Conservation (phyloP, 2,888 invertebrate genomes). For the Drosophila kuntzei region DNA sequence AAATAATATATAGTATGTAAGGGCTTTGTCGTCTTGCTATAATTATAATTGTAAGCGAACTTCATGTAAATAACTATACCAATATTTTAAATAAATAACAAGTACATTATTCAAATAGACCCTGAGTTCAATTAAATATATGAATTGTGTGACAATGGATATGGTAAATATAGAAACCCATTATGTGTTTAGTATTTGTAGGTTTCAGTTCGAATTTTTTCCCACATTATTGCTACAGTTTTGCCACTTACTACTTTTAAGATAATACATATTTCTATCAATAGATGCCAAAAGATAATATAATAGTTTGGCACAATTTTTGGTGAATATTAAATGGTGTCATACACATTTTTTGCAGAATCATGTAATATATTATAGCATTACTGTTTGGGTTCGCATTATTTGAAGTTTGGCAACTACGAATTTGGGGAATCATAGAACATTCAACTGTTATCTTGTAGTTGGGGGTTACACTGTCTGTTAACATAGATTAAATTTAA, state of each 20-base stretch:
- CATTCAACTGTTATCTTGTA: conserved; percentile 30
- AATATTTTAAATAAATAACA: conserved; percentile 28
- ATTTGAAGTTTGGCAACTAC: conserved; percentile 5
- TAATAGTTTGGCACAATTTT: background rate
- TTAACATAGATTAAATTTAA: conserved; percentile 45
- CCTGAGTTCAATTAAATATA: background rate
- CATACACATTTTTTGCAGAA: conserved; percentile 1
- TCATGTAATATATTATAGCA: conserved; percentile 5
- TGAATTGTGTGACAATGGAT: conserved; percentile 5
- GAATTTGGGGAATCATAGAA: conserved; percentile 1
- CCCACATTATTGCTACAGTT: background rate
- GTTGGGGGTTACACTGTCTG: conserved; percentile 13
- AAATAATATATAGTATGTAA: conserved; percentile 4
- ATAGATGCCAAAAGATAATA: background rate
- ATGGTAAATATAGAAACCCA: background rate
- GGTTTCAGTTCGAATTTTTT: background rate
- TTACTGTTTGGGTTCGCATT: conserved; percentile 6
- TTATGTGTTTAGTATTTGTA: background rate
- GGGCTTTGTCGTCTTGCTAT: conserved; percentile 2
- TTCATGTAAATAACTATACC: conserved; percentile 15
- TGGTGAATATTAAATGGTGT: background rate
- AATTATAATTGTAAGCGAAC: conserved; percentile 16
- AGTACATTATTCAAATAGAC: conserved; percentile 2
- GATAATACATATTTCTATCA: background rate
- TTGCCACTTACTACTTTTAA: background rate